These are phyloP conservation scores for Dendrolimus punctatus DNA, from an alignment of 1,140 invertebrate species.

Conservation along the genomic window DNA sequence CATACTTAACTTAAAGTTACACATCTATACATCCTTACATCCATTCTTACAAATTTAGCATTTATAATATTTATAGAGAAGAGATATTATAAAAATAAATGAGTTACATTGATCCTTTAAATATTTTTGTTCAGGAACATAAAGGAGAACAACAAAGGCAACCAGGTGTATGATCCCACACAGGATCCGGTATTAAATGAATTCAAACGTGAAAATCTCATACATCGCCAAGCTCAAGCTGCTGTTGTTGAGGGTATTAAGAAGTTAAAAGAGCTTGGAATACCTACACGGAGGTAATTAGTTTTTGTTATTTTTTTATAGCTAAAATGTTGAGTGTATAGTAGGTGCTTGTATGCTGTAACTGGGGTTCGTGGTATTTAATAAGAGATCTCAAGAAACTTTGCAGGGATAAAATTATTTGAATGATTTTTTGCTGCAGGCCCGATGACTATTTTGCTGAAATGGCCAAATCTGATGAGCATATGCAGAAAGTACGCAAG, in stretches of 20 bases:
- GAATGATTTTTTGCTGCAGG: slow-evolving; percentile 58
- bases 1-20: too few species aligned
- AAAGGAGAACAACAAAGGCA: slow-evolving; percentile 78
- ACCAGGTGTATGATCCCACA: slow-evolving; percentile 74
- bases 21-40: too few species aligned
- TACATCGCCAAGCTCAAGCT: slow-evolving; percentile 93
- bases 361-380: too few species aligned
- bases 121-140: slow-evolving; percentile 53
- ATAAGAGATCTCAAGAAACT: too few species aligned
- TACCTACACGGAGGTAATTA: slow-evolving; percentile 80
- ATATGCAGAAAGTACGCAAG: slow-evolving; percentile 96
- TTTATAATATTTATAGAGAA: too few species aligned
- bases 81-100: background rate
- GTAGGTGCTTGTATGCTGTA: too few species aligned
- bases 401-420: too few species aligned
- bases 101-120: background rate
- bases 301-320: background rate
- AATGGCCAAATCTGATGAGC: slow-evolving; percentile 97
- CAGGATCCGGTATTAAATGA: slow-evolving; percentile 93
- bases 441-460: slow-evolving; percentile 99
- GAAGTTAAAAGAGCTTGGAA: slow-evolving; percentile 80
- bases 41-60: too few species aligned
- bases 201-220: slow-evolving; percentile 92
- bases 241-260: slow-evolving; percentile 86
- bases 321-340: too few species aligned